These are phyloP conservation scores for Panthera uncia DNA, from an alignment of 2,113 vertebrate species.

Conservation along the genomic window DNA sequence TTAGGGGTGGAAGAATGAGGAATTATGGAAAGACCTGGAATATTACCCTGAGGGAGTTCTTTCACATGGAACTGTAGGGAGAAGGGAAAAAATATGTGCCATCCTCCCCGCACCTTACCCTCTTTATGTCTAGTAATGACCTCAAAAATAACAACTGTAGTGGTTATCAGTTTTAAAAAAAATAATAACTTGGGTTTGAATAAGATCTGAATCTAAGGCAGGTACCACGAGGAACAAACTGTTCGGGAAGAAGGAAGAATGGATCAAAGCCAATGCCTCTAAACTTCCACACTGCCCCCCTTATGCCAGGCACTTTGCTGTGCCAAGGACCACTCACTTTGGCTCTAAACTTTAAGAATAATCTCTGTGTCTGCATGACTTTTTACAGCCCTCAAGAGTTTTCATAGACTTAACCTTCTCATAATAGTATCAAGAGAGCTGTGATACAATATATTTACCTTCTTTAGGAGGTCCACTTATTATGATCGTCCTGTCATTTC, in stretches of 20 bases:
- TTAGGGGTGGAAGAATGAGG: background rate
- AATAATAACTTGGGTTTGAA: background rate
- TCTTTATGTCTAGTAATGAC: background rate
- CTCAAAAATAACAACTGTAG: background rate
- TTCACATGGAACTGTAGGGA: background rate
- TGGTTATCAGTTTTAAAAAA: background rate
- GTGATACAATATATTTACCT: background rate
- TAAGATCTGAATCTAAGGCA: no score
- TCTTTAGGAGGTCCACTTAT: background rate
- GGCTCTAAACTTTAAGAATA: background rate
- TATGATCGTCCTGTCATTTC: background rate
- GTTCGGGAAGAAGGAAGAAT: background rate
- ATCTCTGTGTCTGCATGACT: background rate
- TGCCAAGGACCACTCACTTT: fast-evolving
- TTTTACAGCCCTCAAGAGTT: background rate
- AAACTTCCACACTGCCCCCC: fast-evolving
- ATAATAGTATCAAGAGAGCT: background rate
- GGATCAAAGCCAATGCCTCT: background rate
- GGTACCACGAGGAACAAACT: background rate
- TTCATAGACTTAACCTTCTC: background rate
- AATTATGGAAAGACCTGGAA: background rate
- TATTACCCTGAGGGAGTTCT: background rate
- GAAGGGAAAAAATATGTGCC: no score
- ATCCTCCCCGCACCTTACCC: background rate
- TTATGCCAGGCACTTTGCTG: background rate